These are phyloP conservation scores for Coptotermes formosanus DNA, from an alignment of 1,140 invertebrate species.

Conservation along the genomic window DNA sequence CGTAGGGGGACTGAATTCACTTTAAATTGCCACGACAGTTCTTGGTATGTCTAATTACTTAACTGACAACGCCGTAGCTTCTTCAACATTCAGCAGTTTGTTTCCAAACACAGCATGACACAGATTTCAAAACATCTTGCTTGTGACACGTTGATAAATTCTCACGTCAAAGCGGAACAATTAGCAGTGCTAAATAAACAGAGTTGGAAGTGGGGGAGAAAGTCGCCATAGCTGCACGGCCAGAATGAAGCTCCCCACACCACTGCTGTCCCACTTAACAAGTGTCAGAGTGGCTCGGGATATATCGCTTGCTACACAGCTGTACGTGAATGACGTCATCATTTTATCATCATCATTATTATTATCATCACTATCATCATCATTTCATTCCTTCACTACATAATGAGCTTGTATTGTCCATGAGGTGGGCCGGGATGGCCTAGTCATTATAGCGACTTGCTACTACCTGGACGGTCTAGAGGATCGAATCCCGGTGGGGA, in stretches of 20 bases:
- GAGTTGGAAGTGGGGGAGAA: neutral
- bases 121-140: neutral
- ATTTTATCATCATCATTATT: no score
- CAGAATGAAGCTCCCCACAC: neutral
- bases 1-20: no score
- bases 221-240: neutral
- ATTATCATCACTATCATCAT: no score
- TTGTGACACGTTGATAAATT: neutral
- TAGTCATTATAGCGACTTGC: no score
- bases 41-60: no score
- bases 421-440: no score
- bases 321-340: neutral
- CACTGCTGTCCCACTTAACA: neutral
- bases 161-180: neutral
- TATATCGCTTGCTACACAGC: neutral
- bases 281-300: neutral
- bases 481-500: no score
- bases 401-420: no score
- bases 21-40: no score
- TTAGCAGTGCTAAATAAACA: slow-evolving; percentile 3
- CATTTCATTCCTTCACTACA: no score
- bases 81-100: neutral
- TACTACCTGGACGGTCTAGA: no score
- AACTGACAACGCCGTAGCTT: neutral
- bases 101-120: neutral